Evolutionary conservation across 2,113 vertebrate genomes (phyloP), one percentile per base, ranked within the genome.

Genomic region (Pogonocichla stellata): DNA sequence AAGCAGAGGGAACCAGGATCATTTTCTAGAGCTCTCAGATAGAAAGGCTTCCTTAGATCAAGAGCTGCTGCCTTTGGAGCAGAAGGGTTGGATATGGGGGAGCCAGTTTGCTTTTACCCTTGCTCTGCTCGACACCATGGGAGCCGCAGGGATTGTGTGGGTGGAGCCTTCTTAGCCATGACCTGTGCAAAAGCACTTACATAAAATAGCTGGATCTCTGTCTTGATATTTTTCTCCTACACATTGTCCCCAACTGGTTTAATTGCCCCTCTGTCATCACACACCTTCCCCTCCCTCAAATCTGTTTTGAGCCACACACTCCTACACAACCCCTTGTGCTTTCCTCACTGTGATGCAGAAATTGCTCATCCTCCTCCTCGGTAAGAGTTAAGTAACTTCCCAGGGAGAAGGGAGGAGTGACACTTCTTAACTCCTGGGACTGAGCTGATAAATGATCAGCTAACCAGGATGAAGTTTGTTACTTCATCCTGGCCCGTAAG

Each of bases 321-420:
- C 93, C 92, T 29, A 96, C 92, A 84, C 85, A 73, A 5, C 22
- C 74, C 61, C 81, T 40, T 2, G 2, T 20, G 75, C 89, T 92
- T 94, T 96, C 90, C 88, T 95, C 96, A 95, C 56, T 8, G 8
- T 10, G 79, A 31, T 62, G 40, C 85, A 91, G 85, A 75, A 94
- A 95, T 64, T 64, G 85, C 60, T 95, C 74, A 56, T n/a, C 79
- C 54, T 92, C 84, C 90, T 88, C 81, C 84, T 81, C 43, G 33
- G 40, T 13, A 80, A 57, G 67, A 91, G 67, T 96, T 86, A 96
- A 95, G 93, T 92, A 96, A 94, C 60, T 90, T 88, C 67, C 40
- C 67, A 60, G 43, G 67, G 54, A 95, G 82, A 90, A 94, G 58
- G 78, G 62, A 97, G 91, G 87, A 93, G 79, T 62, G 51, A 72